Conservation (phyloP, 2,113 vertebrate species). For the Stomatorhinus ivindoensis region DNA sequence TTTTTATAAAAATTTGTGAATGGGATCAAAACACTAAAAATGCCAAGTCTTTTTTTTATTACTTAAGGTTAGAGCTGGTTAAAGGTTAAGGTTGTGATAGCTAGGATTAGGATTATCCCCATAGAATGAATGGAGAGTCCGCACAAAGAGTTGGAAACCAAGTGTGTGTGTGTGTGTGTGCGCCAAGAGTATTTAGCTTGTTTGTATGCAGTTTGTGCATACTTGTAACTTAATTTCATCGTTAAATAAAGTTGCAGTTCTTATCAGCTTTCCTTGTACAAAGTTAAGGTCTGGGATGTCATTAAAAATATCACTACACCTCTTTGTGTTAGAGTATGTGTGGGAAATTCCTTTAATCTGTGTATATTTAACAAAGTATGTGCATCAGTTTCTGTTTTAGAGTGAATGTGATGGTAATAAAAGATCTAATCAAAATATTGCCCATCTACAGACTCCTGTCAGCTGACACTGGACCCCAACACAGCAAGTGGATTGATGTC, state of each 20-base stretch:
- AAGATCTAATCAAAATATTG: too few species aligned
- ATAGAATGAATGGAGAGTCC: background rate
- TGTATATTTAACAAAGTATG: too few species aligned
- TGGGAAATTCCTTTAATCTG: too few species aligned
- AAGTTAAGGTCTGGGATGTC: background rate
- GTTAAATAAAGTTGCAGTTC: too few species aligned
- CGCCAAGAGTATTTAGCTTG: too few species aligned
- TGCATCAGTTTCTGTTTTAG: background rate
- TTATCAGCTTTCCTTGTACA: background rate
- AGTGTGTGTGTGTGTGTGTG: too few species aligned
- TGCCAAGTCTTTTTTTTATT: background rate
- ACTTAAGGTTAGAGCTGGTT: background rate
- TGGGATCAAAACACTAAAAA: background rate
- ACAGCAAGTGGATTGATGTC: background rate
- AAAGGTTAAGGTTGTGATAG: background rate
- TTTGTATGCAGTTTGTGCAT: too few species aligned
- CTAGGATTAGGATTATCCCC: background rate
- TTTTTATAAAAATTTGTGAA: background rate
- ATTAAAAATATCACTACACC: background rate
- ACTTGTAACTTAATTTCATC: too few species aligned
- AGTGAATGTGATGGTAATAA: background rate
- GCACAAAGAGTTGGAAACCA: background rate
- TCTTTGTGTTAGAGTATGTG: background rate
- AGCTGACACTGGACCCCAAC: background rate
- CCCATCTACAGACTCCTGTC: background rate